Percentiles rank a stretch among this genome's conserved stretches.
These are phyloP conservation scores for Spodoptera littoralis DNA, from an alignment of 2,888 invertebrate species.

Conservation along the genomic window DNA sequence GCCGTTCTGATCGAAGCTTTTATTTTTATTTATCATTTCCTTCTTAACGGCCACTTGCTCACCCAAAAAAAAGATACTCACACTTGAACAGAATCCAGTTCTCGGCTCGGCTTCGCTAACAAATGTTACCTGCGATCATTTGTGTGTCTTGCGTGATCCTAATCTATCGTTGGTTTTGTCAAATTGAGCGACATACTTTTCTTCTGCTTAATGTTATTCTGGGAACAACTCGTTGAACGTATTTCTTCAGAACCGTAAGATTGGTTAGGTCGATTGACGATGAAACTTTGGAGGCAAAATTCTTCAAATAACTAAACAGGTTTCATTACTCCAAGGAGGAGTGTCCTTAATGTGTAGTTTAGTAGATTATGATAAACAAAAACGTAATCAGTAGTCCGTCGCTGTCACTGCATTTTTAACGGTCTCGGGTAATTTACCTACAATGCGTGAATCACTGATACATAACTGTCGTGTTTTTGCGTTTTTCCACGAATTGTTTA, in stretches of 20 bases:
- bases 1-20: slow-evolving; percentile 55
- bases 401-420: slow-evolving; percentile 73
- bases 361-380: slow-evolving; percentile 36
- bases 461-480: slow-evolving; percentile 83
- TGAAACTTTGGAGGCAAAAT: neutral
- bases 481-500: slow-evolving; percentile 77
- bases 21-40: slow-evolving; percentile 77
- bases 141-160: slow-evolving; percentile 77
- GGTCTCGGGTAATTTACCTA: slow-evolving; percentile 74
- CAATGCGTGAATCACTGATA: slow-evolving; percentile 80
- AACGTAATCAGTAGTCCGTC: slow-evolving; percentile 49
- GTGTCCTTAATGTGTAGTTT: slow-evolving; percentile 6
- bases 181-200: slow-evolving; percentile 45
- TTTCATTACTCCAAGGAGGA: neutral
- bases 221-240: slow-evolving; percentile 21
- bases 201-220: slow-evolving; percentile 22
- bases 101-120: slow-evolving; percentile 72
- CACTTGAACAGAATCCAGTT: slow-evolving; percentile 83
- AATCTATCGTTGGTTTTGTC: slow-evolving; percentile 65
- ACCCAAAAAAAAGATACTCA: slow-evolving; percentile 77
- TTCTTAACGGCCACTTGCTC: slow-evolving; percentile 82
- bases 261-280: neutral
- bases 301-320: neutral
- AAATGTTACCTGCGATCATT: slow-evolving; percentile 82
- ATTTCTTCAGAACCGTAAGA: neutral